Evolutionary conservation across 1,140 invertebrate genomes (phyloP), one percentile per base, ranked within the genome.

Genomic region (Hylaeus anthracinus): DNA sequence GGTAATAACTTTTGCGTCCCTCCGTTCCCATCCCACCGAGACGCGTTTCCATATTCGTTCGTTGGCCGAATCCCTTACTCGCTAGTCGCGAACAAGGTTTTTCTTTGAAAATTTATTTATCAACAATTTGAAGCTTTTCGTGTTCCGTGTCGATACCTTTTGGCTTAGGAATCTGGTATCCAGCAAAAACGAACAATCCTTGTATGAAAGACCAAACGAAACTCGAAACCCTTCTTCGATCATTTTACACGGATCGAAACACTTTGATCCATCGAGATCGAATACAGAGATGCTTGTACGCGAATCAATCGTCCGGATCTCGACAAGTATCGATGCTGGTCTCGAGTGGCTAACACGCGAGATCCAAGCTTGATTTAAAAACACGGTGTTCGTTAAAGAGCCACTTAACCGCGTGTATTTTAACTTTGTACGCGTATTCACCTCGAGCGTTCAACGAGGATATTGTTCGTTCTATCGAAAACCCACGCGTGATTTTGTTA

Each of bases 391-490:
- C 41, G 14, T 26, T 51, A 72, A 45, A 60, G 43, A 26, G 8
- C 26, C 61, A 73, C 63, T 73, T 73, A 63, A 63, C 58, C 26
- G 39, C 14, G 53, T 12, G 8, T 14, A 73, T 63, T 63, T 61
- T 10, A 51, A 73, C 37, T 51, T 41, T 63, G 15, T 5, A 12
- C 45, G 26, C n/a, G 14, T 12, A 37, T 12, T 1, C 0, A 45
- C n/a, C 14, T 39, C 5, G 26, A 39, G 1, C 61, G 43, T 61
- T 48, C 12, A 26, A 0, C 14, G 8, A 3, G 5, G 39, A 15
- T n/a, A 3, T 8, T 9, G 58, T 61, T 8, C 60, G 5, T 43
- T 65, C 43, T 12, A 9, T 6, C 14, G 5, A 14, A 41, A 55
- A 70, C 3, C 14, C 55, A n/a, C 69, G 1, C 37, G 14, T 56